These are phyloP conservation scores for Alauda arvensis DNA, from an alignment of 2,797 vertebrate species.

Conservation along the genomic window DNA sequence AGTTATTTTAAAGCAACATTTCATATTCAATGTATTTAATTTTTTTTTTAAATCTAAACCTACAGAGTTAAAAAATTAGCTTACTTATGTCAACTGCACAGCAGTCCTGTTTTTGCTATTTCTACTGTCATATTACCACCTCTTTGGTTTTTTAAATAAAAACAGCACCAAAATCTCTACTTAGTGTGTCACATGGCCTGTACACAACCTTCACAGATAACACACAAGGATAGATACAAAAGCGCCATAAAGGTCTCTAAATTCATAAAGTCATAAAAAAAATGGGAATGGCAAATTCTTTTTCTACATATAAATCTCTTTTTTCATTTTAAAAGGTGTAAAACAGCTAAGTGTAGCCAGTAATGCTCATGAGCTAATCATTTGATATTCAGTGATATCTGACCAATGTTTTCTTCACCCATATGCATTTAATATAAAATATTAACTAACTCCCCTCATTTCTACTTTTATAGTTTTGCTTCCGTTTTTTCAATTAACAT, in stretches of 20 bases:
- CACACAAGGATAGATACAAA: neutral
- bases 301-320: neutral
- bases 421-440: neutral
- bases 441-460: neutral
- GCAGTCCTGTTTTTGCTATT: neutral
- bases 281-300: neutral
- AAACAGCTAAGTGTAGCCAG: neutral
- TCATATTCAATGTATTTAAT: neutral
- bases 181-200: neutral
- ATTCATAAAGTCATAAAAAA: neutral
- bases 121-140: neutral
- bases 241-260: neutral
- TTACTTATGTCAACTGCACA: neutral
- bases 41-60: neutral
- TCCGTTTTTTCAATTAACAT: neutral
- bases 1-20: neutral
- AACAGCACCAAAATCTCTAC: neutral
- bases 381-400: neutral
- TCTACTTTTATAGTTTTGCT: neutral
- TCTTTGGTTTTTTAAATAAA: neutral
- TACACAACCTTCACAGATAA: neutral
- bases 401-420: neutral
- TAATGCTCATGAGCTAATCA: neutral
- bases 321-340: neutral
- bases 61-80: neutral